These are phyloP conservation scores for Rhagoletis zephyria DNA, from an alignment of 1,140 invertebrate genomes.

Conservation along the genomic window DNA sequence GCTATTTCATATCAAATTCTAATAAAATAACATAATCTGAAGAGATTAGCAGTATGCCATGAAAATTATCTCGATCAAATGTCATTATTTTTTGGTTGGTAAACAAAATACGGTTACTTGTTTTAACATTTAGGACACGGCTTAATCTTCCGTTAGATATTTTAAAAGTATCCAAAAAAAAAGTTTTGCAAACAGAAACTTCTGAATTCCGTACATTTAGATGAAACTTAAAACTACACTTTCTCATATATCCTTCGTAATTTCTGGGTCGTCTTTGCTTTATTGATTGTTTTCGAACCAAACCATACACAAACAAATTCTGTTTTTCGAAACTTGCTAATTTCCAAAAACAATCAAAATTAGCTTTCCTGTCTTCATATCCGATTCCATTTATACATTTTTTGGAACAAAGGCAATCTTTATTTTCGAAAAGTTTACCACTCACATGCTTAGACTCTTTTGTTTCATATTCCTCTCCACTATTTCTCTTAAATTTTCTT, in stretches of 20 bases:
- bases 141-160: too few relatives aligned
- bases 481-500: slow-evolving; percentile 18
- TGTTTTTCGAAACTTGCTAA: slow-evolving; percentile 21
- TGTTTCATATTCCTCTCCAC: slow-evolving; percentile 51
- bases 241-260: not conserved
- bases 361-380: slow-evolving; percentile 42
- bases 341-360: slow-evolving; percentile 44
- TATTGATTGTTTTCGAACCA: slow-evolving; percentile 22
- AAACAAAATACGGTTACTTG: too few relatives aligned
- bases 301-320: slow-evolving; percentile 48
- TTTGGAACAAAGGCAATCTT: slow-evolving; percentile 30
- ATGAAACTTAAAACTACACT: slow-evolving; percentile 2
- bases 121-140: too few relatives aligned
- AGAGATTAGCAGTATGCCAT: too few relatives aligned
- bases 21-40: too few relatives aligned
- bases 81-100: too few relatives aligned
- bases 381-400: slow-evolving; percentile 45
- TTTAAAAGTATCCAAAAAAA: too few relatives aligned
- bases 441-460: slow-evolving; percentile 9
- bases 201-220: slow-evolving; percentile 5
- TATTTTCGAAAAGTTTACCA: slow-evolving; percentile 25
- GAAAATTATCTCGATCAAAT: too few relatives aligned
- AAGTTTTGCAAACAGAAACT: not conserved
- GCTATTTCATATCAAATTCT: too few relatives aligned
- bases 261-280: too few relatives aligned